phyloP scores from a whole-genome alignment of 2,888 invertebrate species.

The Polyommatus iphigenia region DNA sequence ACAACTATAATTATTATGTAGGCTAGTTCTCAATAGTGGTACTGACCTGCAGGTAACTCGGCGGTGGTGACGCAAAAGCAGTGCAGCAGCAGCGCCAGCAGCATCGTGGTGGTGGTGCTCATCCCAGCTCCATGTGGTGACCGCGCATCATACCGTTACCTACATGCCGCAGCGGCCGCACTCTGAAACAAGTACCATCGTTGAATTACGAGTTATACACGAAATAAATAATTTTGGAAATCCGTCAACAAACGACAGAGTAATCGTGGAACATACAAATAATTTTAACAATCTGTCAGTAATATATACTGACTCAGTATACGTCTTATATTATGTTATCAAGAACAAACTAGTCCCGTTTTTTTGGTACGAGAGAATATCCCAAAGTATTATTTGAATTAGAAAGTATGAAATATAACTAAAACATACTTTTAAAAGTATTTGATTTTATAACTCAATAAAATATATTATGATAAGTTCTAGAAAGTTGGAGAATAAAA shows the following conservation, averaged over 20 bases:
- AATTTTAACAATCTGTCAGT: neutral
- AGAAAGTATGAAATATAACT: too few species aligned
- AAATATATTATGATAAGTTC: neutral
- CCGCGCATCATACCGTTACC: constrained; percentile 40
- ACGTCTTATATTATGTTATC: too few species aligned
- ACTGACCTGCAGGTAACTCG: constrained; percentile 66
- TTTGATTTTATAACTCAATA: too few species aligned
- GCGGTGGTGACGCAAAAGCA: constrained; percentile 71
- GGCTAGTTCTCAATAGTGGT: constrained; percentile 41
- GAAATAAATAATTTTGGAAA: neutral
- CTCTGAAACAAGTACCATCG: neutral
- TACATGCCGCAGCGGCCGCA: constrained; percentile 36
- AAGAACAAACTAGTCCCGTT: neutral
- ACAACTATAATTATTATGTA: too few species aligned
- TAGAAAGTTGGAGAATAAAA: neutral
- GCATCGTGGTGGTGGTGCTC: constrained; percentile 57
- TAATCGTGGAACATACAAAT: neutral
- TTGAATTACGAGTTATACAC: neutral
- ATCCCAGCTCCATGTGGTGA: constrained; percentile 41
- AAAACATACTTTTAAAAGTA: too few species aligned
- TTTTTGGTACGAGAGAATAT: neutral
- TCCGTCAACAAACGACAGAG: neutral
- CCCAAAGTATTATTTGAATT: too few species aligned
- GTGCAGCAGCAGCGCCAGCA: constrained; percentile 64
- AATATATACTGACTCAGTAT: too few species aligned